These are phyloP conservation scores for Nycticryphes semicollaris DNA, from an alignment of 2,113 vertebrate genomes.

Conservation along the genomic window DNA sequence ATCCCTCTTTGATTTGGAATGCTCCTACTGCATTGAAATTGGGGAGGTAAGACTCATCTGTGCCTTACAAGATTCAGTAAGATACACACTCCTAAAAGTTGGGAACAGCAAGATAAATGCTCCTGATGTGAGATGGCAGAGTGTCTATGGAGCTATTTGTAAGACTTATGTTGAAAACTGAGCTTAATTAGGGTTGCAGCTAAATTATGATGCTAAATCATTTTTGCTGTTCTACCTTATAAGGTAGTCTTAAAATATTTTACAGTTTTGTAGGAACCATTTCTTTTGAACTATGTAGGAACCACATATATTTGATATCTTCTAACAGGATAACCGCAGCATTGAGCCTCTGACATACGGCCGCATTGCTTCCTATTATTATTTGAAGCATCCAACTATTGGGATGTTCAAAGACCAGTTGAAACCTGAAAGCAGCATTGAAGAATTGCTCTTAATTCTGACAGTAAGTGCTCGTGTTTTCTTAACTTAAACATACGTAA, in stretches of 20 bases:
- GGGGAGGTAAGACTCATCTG: constrained; percentile 82
- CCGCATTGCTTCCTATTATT: constrained; percentile 95
- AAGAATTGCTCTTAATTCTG: constrained; percentile 89
- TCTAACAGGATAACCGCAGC: constrained; percentile 83
- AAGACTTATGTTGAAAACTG: not conserved
- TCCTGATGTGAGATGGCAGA: not conserved
- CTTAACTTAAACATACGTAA: not conserved
- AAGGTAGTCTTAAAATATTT: not conserved
- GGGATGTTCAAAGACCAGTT: constrained; percentile 90
- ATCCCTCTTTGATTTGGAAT: constrained; percentile 89
- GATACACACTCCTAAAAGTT: not conserved
- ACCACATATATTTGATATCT: not conserved
- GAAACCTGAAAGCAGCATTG: constrained; percentile 83
- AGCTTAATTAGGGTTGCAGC: not conserved
- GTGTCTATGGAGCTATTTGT: not conserved
- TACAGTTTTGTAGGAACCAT: not conserved
- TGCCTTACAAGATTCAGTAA: not conserved
- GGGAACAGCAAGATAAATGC: not conserved
- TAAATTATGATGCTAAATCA: not conserved
- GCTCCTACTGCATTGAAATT: constrained; percentile 91
- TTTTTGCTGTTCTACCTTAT: not conserved
- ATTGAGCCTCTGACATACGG: constrained; percentile 88
- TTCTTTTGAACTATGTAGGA: not conserved
- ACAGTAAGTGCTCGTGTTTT: constrained; percentile 80
- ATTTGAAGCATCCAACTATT: constrained; percentile 92